Evolutionary conservation across 2,888 invertebrate genomes (phyloP).

Genomic region (Polia nebulosa): DNA sequence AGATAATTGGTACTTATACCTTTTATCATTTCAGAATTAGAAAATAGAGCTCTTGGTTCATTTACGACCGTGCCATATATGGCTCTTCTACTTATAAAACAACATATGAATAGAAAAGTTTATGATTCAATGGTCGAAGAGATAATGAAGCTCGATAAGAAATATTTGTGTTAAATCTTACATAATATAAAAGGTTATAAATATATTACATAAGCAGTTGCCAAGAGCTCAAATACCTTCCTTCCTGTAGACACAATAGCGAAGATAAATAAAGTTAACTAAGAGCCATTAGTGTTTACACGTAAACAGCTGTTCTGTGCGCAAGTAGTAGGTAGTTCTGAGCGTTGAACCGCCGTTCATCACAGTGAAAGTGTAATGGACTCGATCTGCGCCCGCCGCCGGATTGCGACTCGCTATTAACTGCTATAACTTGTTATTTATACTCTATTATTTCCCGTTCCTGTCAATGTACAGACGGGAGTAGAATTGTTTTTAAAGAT

Average conservation of each 20-base stretch:
- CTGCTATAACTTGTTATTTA: conserved; percentile 61
- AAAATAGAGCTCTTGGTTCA: neutral
- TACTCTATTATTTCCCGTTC: conserved; percentile 64
- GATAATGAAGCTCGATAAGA: neutral
- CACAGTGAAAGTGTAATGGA: conserved; percentile 68
- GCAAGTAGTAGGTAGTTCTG: conserved; percentile 69
- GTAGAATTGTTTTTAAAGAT: conserved; percentile 41
- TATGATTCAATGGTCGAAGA: neutral
- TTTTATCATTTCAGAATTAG: neutral
- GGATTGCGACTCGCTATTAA: conserved; percentile 51
- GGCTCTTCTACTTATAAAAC: neutral
- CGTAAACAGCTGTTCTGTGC: conserved; percentile 61
- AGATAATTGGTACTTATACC: too few species aligned
- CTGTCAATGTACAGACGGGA: conserved; percentile 52
- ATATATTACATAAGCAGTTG: conserved; percentile 8
- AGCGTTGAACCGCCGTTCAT: conserved; percentile 72
- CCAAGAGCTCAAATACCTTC: neutral
- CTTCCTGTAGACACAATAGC: conserved; percentile 27
- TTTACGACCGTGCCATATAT: neutral
- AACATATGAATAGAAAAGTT: neutral
- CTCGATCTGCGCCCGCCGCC: conserved; percentile 60
- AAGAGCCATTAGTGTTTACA: conserved; percentile 41
- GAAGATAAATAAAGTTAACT: conserved; percentile 26
- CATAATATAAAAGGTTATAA: conserved; percentile 1
- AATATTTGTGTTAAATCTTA: conserved; percentile 3